phyloP scores from a whole-genome alignment of 2,888 invertebrate species.

The Listrodromus nycthemerus region DNA sequence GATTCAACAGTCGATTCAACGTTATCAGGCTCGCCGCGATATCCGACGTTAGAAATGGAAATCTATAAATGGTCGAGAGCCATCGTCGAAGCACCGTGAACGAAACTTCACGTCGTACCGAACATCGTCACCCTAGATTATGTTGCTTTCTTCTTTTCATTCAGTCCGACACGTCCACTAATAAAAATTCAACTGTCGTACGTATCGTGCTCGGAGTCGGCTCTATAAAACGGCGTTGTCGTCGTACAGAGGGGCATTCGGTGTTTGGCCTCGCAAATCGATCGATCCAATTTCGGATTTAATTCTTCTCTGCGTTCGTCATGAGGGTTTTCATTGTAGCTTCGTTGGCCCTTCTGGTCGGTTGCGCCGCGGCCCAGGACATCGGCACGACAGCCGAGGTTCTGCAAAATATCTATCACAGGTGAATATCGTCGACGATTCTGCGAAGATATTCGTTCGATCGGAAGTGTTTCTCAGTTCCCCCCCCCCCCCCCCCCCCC shows the following conservation, averaged over 20 bases:
- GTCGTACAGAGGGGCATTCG: constrained; percentile 81
- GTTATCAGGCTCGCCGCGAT: neutral
- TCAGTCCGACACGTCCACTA: constrained; percentile 78
- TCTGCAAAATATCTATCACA: constrained; percentile 81
- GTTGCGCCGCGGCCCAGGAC: constrained; percentile 73
- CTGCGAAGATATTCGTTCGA: neutral
- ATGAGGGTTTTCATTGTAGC: constrained; percentile 79
- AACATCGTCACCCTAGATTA: constrained; percentile 80
- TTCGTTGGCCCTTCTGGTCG: constrained; percentile 75
- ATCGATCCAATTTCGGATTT: constrained; percentile 69
- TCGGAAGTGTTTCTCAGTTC: neutral
- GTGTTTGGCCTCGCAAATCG: constrained; percentile 81
- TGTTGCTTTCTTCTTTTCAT: constrained; percentile 82
- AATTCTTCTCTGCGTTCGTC: constrained; percentile 63
- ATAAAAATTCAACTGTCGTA: constrained; percentile 81
- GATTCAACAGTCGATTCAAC: neutral
- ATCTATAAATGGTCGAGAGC: constrained; percentile 41
- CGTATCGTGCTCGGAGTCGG: constrained; percentile 72
- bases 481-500: too few relatives aligned
- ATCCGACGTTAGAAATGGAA: constrained; percentile 36
- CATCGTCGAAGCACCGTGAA: constrained; percentile 45
- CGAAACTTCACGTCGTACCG: constrained; percentile 68
- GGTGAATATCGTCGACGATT: constrained; percentile 70
- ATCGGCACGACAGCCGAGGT: constrained; percentile 78
- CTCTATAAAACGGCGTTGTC: constrained; percentile 83